Evolutionary conservation across 2,113 vertebrate genomes (phyloP), one percentile per base, ranked within the genome.

Genomic region (Hyaena hyaena): DNA sequence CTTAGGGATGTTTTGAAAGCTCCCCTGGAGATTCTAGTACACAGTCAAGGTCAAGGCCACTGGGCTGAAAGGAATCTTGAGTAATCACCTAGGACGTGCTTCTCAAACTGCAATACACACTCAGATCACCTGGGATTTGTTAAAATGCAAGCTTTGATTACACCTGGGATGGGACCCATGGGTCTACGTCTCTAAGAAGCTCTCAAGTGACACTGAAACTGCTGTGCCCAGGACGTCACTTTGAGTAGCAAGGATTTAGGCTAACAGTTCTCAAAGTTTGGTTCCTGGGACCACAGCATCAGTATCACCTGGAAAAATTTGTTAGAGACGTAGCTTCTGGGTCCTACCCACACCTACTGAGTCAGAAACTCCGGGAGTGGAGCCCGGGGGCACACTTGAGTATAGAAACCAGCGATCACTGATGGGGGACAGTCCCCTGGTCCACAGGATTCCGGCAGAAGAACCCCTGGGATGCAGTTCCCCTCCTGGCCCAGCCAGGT

Each of bases 321-420:
- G 8, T 61, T 19, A 80, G 73, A 65, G 50, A 76, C 24, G n/a
- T 21, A 28, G 7, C 15, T 28, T 28, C 50, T 63, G 39, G 2
- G 21, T 71, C 76, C 53, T 1, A 5, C 61, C 39, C 53, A 92
- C 21, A 73, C 35, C 31, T 23, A 61, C 33, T 19, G 21, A 10
- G 7, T 50, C 53, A 28, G 31, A 58, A 50, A 39, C 63, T 69
- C 31, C 3, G 12, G 80, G 11, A 24, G 8, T 24, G 48, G 33
- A 58, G 9, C 19, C 10, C 2, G 1, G 23, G n/a, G 33, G 28
- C n/a, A 0, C 0, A 10, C 39, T 28, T 21, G 63, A 39, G 2
- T 17, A 14, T 17, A 31, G 55, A 55, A 55, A 63, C 33, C 48
- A 39, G 53, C 0, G 7, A 5, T 58, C 80, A 7, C n/a, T 10